A percentile compares a stretch with the other conserved stretches of the same genome.
These are phyloP conservation scores for Malaclemys terrapin DNA, from an alignment of 2,113 vertebrate genomes.

Conservation along the genomic window DNA sequence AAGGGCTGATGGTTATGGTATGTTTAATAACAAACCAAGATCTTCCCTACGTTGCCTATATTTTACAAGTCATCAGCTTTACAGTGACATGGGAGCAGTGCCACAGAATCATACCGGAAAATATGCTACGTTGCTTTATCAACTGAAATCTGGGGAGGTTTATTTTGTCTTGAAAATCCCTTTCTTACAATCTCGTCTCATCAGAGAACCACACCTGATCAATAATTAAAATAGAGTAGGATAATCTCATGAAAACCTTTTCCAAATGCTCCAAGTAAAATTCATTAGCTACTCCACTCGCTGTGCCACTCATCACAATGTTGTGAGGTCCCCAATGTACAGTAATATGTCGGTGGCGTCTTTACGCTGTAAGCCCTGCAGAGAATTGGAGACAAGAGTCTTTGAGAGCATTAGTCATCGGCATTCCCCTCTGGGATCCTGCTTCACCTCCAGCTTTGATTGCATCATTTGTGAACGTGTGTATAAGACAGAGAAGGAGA, in stretches of 20 bases:
- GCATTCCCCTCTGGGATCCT: not conserved
- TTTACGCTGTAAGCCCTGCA: not conserved
- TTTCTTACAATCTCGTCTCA: slow-evolving; percentile 32
- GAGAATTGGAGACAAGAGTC: not conserved
- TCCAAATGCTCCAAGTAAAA: slow-evolving; percentile 16
- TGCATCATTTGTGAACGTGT: slow-evolving; percentile 54
- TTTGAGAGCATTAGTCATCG: not conserved
- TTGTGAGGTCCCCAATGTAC: fast-evolving
- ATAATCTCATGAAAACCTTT: slow-evolving; percentile 31
- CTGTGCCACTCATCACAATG: not conserved
- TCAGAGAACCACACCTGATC: not conserved
- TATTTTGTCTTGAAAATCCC: slow-evolving; percentile 13
- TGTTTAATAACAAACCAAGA: not conserved
- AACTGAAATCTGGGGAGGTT: slow-evolving; percentile 3
- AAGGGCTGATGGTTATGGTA: not conserved
- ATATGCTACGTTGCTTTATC: not conserved
- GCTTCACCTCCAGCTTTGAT: slow-evolving; percentile 70
- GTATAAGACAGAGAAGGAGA: not conserved
- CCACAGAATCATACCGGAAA: not conserved
- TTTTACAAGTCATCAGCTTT: not conserved
- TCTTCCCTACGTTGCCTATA: not conserved
- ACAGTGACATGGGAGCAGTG: not conserved
- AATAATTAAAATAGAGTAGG: slow-evolving; percentile 31
- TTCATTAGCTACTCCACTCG: not conserved
- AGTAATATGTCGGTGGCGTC: not conserved